Evolutionary conservation across 1,140 invertebrate species (phyloP).

Genomic region (Polypedilum pembai): DNA sequence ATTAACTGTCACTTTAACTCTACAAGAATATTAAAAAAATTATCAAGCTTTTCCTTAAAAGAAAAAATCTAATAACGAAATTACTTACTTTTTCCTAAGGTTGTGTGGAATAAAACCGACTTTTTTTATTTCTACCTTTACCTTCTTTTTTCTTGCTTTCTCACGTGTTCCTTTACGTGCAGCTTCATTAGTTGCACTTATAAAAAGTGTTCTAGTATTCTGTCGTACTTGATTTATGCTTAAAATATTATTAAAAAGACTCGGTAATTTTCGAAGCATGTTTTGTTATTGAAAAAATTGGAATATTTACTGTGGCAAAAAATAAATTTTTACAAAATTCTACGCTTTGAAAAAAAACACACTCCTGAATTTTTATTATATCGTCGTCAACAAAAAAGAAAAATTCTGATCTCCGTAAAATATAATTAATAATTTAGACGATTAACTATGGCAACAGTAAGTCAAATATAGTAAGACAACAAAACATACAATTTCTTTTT

Average conservation of each 20-base stretch:
- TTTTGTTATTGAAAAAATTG: neutral
- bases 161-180: slow-evolving; percentile 70
- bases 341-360: neutral
- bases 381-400: slow-evolving; percentile 3
- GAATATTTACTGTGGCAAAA: too few species aligned
- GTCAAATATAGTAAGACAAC: neutral
- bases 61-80: slow-evolving; percentile 1
- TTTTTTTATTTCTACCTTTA: slow-evolving; percentile 62
- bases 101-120: slow-evolving; percentile 57
- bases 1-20: slow-evolving; percentile 39
- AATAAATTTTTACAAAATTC: too few species aligned
- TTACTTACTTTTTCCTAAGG: slow-evolving; percentile 46
- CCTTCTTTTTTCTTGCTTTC: slow-evolving; percentile 59
- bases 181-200: slow-evolving; percentile 48
- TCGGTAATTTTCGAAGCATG: slow-evolving; percentile 11
- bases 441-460: neutral
- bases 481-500: neutral
- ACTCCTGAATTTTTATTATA: neutral
- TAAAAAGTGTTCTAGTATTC: slow-evolving; percentile 29
- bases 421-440: neutral
- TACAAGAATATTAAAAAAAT: slow-evolving; percentile 30
- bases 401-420: neutral
- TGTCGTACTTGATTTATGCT: neutral
- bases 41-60: neutral
- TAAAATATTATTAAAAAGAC: slow-evolving; percentile 1